Base-by-base conservation (phyloP, 2,113 vertebrate species). In the Phalacrocorax aristotelis region DNA sequence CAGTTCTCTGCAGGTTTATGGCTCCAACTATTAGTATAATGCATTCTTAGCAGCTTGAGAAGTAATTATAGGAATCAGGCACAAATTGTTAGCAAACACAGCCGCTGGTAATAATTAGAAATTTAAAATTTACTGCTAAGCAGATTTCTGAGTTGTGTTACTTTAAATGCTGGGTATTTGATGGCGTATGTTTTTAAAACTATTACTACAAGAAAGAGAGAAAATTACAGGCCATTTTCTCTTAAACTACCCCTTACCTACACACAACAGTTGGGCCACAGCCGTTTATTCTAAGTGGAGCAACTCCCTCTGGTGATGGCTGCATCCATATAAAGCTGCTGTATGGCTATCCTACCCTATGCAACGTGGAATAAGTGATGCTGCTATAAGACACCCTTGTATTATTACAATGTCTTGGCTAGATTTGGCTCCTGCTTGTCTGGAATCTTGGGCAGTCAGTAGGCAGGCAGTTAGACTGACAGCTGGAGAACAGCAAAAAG, bases 291-390 rank as follows among this genome's bases (percentile, higher is more conserved):
- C 10, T 11, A 22, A 29, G 34, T 13, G 22, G 54, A 70, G 46
- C 34, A 48, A 30, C 68, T 69, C 62, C 30, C 46, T 40, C 36
- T 44, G 55, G 18, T 29, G 58, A 2, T 19, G 30, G 27, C 13
- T 62, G 4, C 25, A 27, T 7, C 61, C 42, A 8, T 0, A 40
- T 2, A 7, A 48, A 65, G 64, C 12, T 75, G 40, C 19, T 40
- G 15, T 9, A 26, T 1, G 15, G 32, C 18, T 72, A 0, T 29
- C 29, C 71, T 72, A 0, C 26, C 29, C 71, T 32, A 0, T 9
- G 17, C 13, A 4, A 72, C 29, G 44, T 12, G 22, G 15, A 68
- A 1, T 6, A 15, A 57, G 12, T 13, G 61, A 40, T 49, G 57
- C 68, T 68, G 32, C 4, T 26, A 15, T 5, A 65, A 88, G 55